phyloP scores from a whole-genome alignment of 2,113 vertebrate genomes.

The Bubo bubo region DNA sequence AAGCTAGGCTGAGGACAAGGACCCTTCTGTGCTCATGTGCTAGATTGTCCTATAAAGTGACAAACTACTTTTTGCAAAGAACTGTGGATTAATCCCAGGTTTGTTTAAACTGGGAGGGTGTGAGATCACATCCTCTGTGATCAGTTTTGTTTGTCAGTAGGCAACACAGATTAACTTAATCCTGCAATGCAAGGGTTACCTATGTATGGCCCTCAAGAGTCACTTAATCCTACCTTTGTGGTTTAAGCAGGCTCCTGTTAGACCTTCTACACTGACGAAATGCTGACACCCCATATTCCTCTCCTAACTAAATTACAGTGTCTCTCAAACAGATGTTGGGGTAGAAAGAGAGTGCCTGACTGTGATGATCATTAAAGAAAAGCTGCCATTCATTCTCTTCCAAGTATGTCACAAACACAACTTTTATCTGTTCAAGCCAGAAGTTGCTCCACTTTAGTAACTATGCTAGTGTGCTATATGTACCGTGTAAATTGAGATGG shows the following conservation, averaged over 20 bases:
- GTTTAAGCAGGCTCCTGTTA: background rate
- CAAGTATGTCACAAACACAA: background rate
- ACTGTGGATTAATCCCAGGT: background rate
- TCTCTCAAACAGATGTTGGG: background rate
- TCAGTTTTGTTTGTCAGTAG: background rate
- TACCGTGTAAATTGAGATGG: background rate
- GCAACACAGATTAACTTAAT: background rate
- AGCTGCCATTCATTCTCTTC: background rate
- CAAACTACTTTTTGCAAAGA: background rate
- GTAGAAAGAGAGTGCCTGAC: background rate
- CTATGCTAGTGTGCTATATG: background rate
- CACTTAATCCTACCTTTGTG: too few species aligned
- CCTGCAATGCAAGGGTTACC: background rate
- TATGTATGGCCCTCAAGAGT: background rate
- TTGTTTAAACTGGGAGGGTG: background rate
- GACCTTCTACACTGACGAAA: background rate
- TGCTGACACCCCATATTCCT: background rate
- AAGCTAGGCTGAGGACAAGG: background rate
- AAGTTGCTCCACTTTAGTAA: background rate
- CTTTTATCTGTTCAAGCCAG: background rate
- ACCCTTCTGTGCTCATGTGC: rapidly evolving
- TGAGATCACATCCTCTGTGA: background rate
- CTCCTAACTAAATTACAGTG: background rate
- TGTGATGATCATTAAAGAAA: background rate
- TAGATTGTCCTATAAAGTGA: rapidly evolving